These are phyloP conservation scores for Phalanger gymnotis DNA, from an alignment of 2,797 vertebrate species.

Conservation along the genomic window DNA sequence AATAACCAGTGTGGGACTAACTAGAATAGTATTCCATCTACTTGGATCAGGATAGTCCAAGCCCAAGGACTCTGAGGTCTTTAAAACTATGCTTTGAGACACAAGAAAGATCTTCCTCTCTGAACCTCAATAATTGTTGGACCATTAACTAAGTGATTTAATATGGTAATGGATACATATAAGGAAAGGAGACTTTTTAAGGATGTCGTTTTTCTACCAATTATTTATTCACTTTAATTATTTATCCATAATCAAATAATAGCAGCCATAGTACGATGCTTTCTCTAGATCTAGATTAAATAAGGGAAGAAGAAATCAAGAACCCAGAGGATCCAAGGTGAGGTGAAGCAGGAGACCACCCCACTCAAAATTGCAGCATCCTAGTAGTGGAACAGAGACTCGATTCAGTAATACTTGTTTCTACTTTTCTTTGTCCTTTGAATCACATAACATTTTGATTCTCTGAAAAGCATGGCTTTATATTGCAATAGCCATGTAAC, in stretches of 20 bases:
- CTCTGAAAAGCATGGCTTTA: not conserved
- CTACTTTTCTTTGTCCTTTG: not conserved
- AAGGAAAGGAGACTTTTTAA: not conserved
- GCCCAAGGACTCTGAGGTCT: not conserved
- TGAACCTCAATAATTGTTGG: not conserved
- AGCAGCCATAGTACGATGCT: not conserved
- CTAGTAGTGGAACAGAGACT: not conserved
- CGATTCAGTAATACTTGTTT: not conserved
- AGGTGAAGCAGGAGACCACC: not conserved
- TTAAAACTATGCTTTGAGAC: not conserved
- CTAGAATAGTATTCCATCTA: not conserved
- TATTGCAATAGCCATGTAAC: not conserved
- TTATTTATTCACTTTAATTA: not conserved
- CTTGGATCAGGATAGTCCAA: not conserved
- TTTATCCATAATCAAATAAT: not conserved
- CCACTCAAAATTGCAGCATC: not conserved
- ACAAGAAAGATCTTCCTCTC: not conserved
- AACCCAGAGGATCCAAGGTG: not conserved
- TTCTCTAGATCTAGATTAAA: not conserved
- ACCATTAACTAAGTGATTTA: not conserved
- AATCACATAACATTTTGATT: not conserved
- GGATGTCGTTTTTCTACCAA: not conserved
- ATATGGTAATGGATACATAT: not conserved
- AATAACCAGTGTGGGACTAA: not conserved
- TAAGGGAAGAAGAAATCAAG: not conserved